Percentiles rank a stretch among this genome's conserved stretches.
Conservation (phyloP, 2,888 invertebrate species). For the Alloscopus bannaensis region DNA sequence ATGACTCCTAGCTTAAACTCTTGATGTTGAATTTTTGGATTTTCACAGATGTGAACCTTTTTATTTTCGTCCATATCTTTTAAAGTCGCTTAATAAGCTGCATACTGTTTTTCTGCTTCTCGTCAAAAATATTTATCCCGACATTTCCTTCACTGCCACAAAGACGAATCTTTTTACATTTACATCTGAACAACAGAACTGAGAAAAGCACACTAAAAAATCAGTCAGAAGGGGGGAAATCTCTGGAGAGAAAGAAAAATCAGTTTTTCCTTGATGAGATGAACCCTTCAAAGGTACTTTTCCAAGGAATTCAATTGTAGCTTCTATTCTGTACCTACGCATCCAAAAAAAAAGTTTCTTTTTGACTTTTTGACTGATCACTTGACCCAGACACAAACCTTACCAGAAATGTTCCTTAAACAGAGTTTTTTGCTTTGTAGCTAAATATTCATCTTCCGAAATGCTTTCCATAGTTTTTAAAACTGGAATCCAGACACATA, state of each 20-base stretch:
- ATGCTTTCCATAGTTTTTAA: no score
- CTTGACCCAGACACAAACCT: slow-evolving; percentile 60
- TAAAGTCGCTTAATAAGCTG: slow-evolving; percentile 44
- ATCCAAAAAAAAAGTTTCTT: slow-evolving; percentile 15
- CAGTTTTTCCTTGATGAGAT: slow-evolving; percentile 37
- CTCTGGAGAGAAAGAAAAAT: slow-evolving; percentile 33
- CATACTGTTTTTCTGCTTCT: slow-evolving; percentile 35
- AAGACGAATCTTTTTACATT: not conserved
- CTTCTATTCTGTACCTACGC: no score
- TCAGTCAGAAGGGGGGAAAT: slow-evolving; percentile 28
- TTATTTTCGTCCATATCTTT: slow-evolving; percentile 15
- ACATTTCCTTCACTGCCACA: slow-evolving; percentile 21
- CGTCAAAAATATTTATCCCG: slow-evolving; percentile 41
- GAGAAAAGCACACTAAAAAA: not conserved
- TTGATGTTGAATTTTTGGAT: no score
- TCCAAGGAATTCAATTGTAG: not conserved
- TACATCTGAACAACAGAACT: not conserved
- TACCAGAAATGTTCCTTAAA: slow-evolving; percentile 14
- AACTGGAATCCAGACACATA: no score
- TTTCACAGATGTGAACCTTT: slow-evolving; percentile 3
- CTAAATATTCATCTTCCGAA: no score
- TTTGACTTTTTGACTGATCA: slow-evolving; percentile 63
- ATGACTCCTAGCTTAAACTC: slow-evolving; percentile 1
- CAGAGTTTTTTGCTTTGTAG: no score
- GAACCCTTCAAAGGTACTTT: slow-evolving; percentile 45